phyloP scores from a whole-genome alignment of 2,797 vertebrate genomes.

The Hypotaenidia philippensis region DNA sequence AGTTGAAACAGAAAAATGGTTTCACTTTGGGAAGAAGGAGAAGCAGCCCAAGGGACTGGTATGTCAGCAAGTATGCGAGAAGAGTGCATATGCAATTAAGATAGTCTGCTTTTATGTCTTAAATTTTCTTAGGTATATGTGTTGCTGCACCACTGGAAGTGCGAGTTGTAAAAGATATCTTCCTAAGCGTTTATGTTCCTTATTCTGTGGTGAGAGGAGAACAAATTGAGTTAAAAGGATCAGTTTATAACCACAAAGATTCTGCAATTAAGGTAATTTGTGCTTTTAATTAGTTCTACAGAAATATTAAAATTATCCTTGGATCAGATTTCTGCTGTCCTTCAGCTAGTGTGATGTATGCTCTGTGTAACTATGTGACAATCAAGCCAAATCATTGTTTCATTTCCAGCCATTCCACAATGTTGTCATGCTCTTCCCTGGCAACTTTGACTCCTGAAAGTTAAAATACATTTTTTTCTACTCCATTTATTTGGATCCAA shows the following conservation, averaged over 20 bases:
- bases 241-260: constrained; percentile 82
- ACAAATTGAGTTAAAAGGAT: constrained; percentile 85
- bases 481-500: neutral
- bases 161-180: constrained; percentile 81
- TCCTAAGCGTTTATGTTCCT: constrained; percentile 83
- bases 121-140: constrained; percentile 82
- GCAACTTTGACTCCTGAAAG: neutral
- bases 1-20: neutral
- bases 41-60: neutral
- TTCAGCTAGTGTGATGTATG: neutral
- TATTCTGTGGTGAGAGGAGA: constrained; percentile 89
- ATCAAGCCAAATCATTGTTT: neutral
- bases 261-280: constrained; percentile 68
- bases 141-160: constrained; percentile 80
- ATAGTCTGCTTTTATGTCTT: neutral
- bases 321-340: neutral
- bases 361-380: neutral
- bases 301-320: neutral
- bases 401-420: neutral
- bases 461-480: neutral
- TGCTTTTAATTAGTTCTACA: neutral
- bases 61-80: neutral
- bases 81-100: neutral
- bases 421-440: neutral
- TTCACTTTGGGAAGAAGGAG: neutral